Base-by-base conservation (phyloP, 2,888 invertebrate genomes). In the Tyria jacobaeae region DNA sequence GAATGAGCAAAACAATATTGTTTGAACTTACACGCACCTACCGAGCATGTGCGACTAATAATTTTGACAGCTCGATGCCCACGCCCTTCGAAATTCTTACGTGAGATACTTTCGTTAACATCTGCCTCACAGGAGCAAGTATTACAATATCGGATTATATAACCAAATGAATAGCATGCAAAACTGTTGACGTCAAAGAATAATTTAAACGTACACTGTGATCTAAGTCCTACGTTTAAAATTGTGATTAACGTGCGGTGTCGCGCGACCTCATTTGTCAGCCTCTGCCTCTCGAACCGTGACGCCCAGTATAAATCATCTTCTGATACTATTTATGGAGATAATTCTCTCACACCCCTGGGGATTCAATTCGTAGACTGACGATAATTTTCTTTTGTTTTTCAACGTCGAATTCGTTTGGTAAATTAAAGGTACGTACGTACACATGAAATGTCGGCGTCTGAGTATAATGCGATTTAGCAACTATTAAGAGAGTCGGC, bases 281-380 rank as follows among this genome's bases (percentile, higher is more conserved):
- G 68, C 53, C 50, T 75, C 78, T 70, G 76, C 74, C 77, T 75
- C 78, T 82, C 78, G 75, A 78, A 78, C 80, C 73, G 71, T 71
- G 71, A 64, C 68, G 63, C 21, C 48, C 59, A 41, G 79, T 77
- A 84, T 87, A 82, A 87, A 87, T 87, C 87, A 87, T 84, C 74
- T 62, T 60, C 74, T 71, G 80, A 76, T 82, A 85, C 83, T 87
- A 85, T 86, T 88, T 86, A 85, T 80, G 83, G 78, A 83, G 80
- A 85, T 82, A 82, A 81, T 57, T 81, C 83, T 70, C 78, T 71
- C 68, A 34, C 76, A 73, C 73, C 74, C 70, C 66, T 56, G 68
- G 51, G 58, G 60, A 64, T 77, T 84, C 78, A 75, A 80, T 82
- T 75, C 67, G 61, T 61, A 74, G 79, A 81, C 76, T 72, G 78